Evolutionary conservation across 2,888 invertebrate species (phyloP).

Genomic region (Auanema freiburgensis): DNA sequence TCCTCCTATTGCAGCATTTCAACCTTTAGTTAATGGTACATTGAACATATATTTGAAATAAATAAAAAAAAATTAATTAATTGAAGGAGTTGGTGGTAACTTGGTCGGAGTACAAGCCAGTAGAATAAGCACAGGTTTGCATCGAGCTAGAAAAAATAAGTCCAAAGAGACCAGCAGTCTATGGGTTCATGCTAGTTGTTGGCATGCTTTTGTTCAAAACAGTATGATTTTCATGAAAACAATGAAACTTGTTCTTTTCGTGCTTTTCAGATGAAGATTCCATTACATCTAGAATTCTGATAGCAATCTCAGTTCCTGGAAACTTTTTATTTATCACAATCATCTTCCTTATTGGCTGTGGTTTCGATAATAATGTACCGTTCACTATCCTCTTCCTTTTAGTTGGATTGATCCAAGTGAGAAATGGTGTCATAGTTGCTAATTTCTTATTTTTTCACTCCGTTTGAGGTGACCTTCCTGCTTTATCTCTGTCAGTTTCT

Average conservation of each 20-base stretch:
- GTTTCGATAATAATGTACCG: conserved; percentile 33
- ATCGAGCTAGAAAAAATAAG: conserved; percentile 40
- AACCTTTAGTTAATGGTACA: conserved; percentile 56
- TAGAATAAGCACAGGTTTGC: conserved; percentile 49
- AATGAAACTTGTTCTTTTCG: not conserved
- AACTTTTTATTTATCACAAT: conserved; percentile 50
- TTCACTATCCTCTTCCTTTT: conserved; percentile 35
- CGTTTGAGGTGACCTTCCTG: conserved; percentile 48
- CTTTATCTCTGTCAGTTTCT: conserved; percentile 56
- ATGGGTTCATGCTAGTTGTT: conserved; percentile 19
- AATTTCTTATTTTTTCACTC: not conserved
- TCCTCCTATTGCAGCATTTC: conserved; percentile 54
- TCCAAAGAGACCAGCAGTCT: conserved; percentile 18
- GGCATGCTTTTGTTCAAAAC: conserved; percentile 19
- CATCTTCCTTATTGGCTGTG: conserved; percentile 41
- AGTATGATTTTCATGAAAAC: conserved; percentile 15
- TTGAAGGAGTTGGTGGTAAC: conserved; percentile 56
- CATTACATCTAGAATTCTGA: conserved; percentile 42
- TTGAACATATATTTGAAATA: not conserved
- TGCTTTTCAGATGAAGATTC: conserved; percentile 49
- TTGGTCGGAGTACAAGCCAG: conserved; percentile 55
- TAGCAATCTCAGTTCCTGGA: conserved; percentile 48
- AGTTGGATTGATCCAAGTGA: conserved; percentile 42
- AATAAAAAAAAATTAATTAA: not conserved
- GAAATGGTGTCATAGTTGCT: not conserved